Percentiles rank a stretch among this genome's conserved stretches.
Conservation (phyloP, 2,797 vertebrate species). For the Acrocephalus scirpaceus region DNA sequence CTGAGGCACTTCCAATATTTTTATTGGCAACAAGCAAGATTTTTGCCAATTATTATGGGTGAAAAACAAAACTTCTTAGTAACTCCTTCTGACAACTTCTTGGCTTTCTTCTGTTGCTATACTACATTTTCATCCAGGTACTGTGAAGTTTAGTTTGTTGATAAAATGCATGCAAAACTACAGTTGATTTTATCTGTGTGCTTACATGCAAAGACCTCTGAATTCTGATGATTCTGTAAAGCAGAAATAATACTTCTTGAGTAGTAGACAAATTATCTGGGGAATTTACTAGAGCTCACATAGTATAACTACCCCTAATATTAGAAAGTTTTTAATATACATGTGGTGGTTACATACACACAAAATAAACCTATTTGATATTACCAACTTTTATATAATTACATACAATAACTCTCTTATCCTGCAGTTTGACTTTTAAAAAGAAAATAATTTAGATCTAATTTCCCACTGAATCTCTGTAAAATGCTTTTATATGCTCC, state of each 20-base stretch:
- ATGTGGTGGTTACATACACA: neutral
- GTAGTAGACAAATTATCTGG: neutral
- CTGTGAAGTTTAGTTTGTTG: neutral
- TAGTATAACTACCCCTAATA: neutral
- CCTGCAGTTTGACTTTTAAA: neutral
- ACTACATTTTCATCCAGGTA: neutral
- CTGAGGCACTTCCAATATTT: slow-evolving; percentile 43
- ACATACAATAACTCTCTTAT: neutral
- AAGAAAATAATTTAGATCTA: neutral
- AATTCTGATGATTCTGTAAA: neutral
- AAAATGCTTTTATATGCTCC: neutral
- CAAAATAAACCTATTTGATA: neutral
- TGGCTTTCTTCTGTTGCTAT: slow-evolving; percentile 29
- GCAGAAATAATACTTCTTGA: neutral
- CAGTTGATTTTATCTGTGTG: neutral
- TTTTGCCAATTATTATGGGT: neutral
- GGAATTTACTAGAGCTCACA: neutral
- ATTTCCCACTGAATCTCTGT: neutral
- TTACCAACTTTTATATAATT: neutral
- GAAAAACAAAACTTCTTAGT: slow-evolving; percentile 42
- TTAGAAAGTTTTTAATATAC: neutral
- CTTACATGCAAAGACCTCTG: neutral
- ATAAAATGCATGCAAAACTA: neutral
- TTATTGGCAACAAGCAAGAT: slow-evolving; percentile 22
- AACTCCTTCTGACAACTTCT: slow-evolving; percentile 46